These are phyloP conservation scores for Porites rus DNA, from an alignment of 92 coral and sea anemone genomes.

Conservation along the genomic window DNA sequence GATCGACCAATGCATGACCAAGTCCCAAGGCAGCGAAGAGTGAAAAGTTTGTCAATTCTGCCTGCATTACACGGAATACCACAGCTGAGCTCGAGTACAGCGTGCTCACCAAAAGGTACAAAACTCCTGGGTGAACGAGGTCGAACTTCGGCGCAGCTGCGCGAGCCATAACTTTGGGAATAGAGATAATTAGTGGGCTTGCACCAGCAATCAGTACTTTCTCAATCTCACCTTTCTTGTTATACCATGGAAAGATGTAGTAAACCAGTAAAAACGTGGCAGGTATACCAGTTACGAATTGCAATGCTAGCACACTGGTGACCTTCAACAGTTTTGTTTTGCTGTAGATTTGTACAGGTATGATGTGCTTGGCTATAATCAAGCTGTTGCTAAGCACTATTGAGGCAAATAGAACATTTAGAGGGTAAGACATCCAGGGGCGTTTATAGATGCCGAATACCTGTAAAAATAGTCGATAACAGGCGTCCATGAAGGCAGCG, in stretches of 20 bases:
- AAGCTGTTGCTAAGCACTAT: conserved; percentile 49
- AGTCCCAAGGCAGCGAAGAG: conserved; percentile 71
- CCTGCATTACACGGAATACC: conserved; percentile 77
- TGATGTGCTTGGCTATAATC: conserved; percentile 53
- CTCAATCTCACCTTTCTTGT: conserved; percentile 24
- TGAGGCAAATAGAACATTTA: conserved; percentile 51
- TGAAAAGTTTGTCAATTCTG: conserved; percentile 60
- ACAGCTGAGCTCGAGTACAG: conserved; percentile 52
- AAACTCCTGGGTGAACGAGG: conserved; percentile 58
- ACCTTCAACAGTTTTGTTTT: conserved; percentile 23
- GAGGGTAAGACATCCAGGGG: conserved; percentile 64
- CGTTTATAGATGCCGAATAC: conserved; percentile 63
- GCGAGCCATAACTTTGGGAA: conserved; percentile 65
- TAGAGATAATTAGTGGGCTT: conserved; percentile 47
- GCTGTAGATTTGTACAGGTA: not conserved
- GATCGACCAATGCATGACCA: conserved; percentile 63
- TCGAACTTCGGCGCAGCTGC: conserved; percentile 55
- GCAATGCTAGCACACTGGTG: conserved; percentile 46
- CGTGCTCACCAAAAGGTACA: conserved; percentile 49
- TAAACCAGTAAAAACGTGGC: conserved; percentile 41
- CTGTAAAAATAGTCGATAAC: conserved; percentile 60
- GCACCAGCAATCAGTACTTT: conserved; percentile 30
- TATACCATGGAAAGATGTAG: conserved; percentile 35
- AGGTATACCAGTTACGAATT: conserved; percentile 65
- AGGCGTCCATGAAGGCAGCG: conserved; percentile 69